A percentile compares a stretch with the other conserved stretches of the same genome.
Conservation (phyloP, 1,140 invertebrate species). For the Epicauta chinensis region DNA sequence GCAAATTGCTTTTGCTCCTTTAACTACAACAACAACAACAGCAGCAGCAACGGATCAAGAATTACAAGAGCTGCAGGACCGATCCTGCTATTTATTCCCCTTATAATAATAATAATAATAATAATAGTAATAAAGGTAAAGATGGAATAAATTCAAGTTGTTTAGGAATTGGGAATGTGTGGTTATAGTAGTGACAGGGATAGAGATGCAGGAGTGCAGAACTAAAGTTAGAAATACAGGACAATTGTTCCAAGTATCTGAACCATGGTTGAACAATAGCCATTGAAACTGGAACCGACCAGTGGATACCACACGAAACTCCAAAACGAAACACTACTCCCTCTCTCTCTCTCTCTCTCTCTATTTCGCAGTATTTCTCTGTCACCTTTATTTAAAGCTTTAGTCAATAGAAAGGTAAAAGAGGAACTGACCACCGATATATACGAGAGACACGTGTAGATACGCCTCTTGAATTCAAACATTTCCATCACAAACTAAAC, state of each 20-base stretch:
- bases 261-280: conserved; percentile 29
- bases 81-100: no score
- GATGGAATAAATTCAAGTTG: no score
- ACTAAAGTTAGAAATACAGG: conserved; percentile 23
- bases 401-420: conserved; percentile 10
- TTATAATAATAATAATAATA: no score
- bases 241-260: conserved; percentile 30
- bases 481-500: conserved; percentile 8
- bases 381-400: background rate
- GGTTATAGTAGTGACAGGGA: conserved; percentile 8
- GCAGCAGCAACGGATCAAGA: background rate
- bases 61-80: background rate
- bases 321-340: conserved; percentile 10
- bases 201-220: conserved; percentile 21
- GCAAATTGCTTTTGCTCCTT: conserved; percentile 5
- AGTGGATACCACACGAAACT: conserved; percentile 18
- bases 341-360: no score
- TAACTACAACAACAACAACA: conserved; percentile 5
- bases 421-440: conserved; percentile 16
- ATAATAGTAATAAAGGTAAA: no score
- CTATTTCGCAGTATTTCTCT: no score
- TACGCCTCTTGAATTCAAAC: conserved; percentile 13
- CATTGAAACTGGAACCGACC: conserved; percentile 27
- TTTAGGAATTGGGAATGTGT: conserved; percentile 14
- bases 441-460: conserved; percentile 17